A percentile compares a stretch with the other conserved stretches of the same genome.
Evolutionary conservation across 2,113 vertebrate genomes (phyloP).

Genomic region (Craseonycteris thonglongyai): DNA sequence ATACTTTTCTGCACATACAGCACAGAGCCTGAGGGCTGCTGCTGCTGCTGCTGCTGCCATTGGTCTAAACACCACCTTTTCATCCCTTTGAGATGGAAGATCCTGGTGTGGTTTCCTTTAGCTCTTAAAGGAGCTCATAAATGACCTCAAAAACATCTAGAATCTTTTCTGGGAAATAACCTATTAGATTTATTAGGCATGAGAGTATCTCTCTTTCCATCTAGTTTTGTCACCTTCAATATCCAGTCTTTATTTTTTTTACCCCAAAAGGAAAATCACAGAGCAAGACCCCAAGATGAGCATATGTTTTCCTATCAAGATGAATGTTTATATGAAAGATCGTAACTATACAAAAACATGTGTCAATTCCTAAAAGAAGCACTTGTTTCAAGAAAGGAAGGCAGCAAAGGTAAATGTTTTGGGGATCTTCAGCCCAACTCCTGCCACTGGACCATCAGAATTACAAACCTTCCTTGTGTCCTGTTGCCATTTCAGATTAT

Average conservation of each 20-base stretch:
- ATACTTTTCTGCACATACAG: neutral
- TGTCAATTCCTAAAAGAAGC: neutral
- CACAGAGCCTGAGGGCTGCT: neutral
- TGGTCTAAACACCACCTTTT: neutral
- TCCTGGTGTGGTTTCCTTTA: neutral
- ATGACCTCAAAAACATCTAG: neutral
- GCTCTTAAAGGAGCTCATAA: neutral
- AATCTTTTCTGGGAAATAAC: neutral
- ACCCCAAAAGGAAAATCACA: neutral
- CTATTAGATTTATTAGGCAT: neutral
- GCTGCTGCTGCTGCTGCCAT: neutral
- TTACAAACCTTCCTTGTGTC: conserved; percentile 35
- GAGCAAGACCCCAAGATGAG: neutral
- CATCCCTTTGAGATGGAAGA: neutral
- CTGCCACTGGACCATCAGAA: conserved; percentile 8
- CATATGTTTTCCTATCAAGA: neutral
- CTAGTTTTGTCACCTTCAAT: neutral
- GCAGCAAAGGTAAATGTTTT: neutral
- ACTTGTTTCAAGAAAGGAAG: neutral
- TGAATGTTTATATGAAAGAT: neutral
- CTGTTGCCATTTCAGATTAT: conserved; percentile 18
- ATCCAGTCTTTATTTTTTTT: neutral
- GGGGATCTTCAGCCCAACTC: neutral
- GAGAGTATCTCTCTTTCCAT: neutral
- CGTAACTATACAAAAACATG: neutral